phyloP scores from a whole-genome alignment of 2,797 vertebrate genomes.

The Anisognathus igniventris region DNA sequence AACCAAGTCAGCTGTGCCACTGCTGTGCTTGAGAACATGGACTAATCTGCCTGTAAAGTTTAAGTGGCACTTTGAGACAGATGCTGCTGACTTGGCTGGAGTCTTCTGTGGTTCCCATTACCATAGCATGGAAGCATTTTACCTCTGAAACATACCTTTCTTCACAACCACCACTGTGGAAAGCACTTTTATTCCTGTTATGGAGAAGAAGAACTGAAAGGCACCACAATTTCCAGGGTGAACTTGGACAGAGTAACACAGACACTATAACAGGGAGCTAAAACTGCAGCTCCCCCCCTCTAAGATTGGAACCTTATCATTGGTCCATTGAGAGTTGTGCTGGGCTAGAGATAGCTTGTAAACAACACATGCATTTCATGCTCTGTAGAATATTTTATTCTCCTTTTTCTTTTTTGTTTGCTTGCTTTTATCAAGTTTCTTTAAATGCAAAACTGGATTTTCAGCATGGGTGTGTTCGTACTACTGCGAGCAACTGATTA shows the following conservation, averaged over 20 bases:
- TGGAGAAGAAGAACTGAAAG: not conserved
- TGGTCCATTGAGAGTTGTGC: not conserved
- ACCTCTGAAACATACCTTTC: not conserved
- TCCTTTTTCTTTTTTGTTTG: not conserved
- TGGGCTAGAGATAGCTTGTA: not conserved
- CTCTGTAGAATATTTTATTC: not conserved
- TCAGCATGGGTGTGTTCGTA: not conserved
- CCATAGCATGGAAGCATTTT: not conserved
- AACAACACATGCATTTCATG: not conserved
- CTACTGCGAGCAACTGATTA: not conserved
- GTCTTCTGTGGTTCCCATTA: not conserved
- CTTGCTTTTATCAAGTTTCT: not conserved
- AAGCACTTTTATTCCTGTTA: not conserved
- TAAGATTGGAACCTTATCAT: not conserved
- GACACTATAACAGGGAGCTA: not conserved
- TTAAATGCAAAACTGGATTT: not conserved
- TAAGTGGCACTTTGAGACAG: not conserved
- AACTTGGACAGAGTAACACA: not conserved
- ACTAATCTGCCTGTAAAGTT: conserved; percentile 5
- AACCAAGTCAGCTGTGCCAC: not conserved
- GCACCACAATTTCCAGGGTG: not conserved
- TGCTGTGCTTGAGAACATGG: not conserved
- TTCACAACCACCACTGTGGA: not conserved
- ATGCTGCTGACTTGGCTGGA: conserved; percentile 37
- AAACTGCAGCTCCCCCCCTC: not conserved